Percentiles rank a stretch among this genome's conserved stretches.
Conservation (phyloP, 2,888 invertebrate genomes). For the Temnothorax ravouxi region DNA sequence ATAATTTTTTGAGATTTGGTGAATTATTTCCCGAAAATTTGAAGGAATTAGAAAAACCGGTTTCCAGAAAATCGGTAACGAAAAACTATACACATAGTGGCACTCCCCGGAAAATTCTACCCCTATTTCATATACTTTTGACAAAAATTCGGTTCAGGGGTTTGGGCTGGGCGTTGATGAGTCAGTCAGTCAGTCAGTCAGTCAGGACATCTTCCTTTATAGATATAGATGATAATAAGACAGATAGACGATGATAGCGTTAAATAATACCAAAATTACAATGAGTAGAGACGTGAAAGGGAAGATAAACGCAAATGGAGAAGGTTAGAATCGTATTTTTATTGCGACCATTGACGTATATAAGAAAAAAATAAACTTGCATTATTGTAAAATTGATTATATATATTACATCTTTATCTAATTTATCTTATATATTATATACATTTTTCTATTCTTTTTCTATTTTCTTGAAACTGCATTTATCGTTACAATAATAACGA, state of each 20-base stretch:
- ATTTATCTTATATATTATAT: neutral
- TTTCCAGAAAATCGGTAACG: no score
- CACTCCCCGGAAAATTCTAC: no score
- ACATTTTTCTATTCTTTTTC: neutral
- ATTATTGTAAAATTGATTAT: neutral
- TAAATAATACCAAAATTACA: neutral
- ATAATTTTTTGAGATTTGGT: no score
- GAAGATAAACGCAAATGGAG: neutral
- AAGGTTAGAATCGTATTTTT: neutral
- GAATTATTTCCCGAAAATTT: no score
- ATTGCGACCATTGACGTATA: neutral
- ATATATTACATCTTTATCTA: no score
- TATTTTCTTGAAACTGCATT: neutral
- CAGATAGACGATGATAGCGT: neutral
- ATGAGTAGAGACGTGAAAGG: neutral
- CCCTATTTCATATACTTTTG: no score
- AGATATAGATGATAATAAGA: neutral
- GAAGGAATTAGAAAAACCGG: no score
- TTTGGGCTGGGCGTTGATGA: no score
- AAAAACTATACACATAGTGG: no score
- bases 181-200: no score
- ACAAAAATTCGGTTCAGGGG: no score
- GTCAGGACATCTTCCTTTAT: no score
- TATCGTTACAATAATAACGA: neutral
- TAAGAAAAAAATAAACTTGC: constrained; percentile 11